A percentile compares a stretch with the other conserved stretches of the same genome.
phyloP scores from a whole-genome alignment of 2,888 invertebrate species.

The Folsomia manolachei region DNA sequence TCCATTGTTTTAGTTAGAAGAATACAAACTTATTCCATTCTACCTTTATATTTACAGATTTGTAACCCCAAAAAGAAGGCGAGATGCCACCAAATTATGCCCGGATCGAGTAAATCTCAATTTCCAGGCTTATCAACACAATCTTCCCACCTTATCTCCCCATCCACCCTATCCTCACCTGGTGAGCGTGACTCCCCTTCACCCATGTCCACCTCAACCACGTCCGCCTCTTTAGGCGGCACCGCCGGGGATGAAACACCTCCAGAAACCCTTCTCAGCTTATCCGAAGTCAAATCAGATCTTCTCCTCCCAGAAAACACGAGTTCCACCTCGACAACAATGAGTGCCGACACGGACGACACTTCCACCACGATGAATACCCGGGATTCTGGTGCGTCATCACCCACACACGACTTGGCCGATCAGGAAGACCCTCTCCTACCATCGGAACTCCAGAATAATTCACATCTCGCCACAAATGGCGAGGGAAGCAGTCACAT shows the following conservation, averaged over 20 bases:
- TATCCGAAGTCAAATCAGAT: background rate
- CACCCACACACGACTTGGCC: background rate
- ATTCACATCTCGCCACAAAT: too few species aligned
- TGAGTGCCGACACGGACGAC: constrained; percentile 8
- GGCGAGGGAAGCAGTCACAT: too few species aligned
- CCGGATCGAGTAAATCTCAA: background rate
- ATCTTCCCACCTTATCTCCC: too few species aligned
- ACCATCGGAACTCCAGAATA: background rate
- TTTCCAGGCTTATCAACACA: background rate
- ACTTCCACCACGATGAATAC: constrained; percentile 1
- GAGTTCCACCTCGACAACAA: constrained; percentile 11
- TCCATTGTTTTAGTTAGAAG: too few species aligned
- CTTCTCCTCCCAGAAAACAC: background rate
- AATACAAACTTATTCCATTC: too few species aligned
- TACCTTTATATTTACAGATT: too few species aligned
- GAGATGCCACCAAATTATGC: constrained; percentile 1
- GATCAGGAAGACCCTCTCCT: background rate
- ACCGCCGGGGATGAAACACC: background rate
- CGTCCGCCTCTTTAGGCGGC: background rate
- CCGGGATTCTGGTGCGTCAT: background rate
- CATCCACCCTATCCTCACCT: too few species aligned
- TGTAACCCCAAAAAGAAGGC: too few species aligned
- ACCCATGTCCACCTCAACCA: constrained; percentile 29
- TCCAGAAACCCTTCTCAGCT: background rate
- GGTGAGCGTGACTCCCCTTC: too few species aligned